Evolutionary conservation across 2,113 vertebrate genomes (phyloP), one percentile per base, ranked within the genome.

Genomic region (Melospiza georgiana): DNA sequence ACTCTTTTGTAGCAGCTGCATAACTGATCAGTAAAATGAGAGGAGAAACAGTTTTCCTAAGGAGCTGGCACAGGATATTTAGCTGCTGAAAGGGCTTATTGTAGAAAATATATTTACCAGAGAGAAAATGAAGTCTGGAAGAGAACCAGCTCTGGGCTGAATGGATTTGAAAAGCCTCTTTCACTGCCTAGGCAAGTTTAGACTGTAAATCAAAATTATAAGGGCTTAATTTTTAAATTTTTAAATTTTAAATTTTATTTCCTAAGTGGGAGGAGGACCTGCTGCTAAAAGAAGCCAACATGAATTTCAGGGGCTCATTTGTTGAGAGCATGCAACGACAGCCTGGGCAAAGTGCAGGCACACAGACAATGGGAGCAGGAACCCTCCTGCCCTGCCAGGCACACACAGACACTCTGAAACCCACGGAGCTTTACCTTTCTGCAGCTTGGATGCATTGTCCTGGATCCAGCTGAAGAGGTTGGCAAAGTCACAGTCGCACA

Each of bases 401-500:
- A 87, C 76, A 37, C 6, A 87, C n/a, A 80, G 41, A 76, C 21
- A 57, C 13, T 5, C 68, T 9, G 69, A 3, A 3, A 88, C 46
- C 11, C 91, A 51, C 25, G 1, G 17, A 84, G 94, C 59, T 85
- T 98, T 98, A 99, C 99, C 99, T 94, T 98, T 99, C 89, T 98
- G 98, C 82, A 99, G 98, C 98, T 99, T 99, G 85, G 99, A 98
- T 30, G 96, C 98, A 95, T 99, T 99, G 95, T 99, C 98, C 96
- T 98, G 98, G 66, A 99, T 98, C 99, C 99, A 99, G 77, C 97
- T 91, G 96, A 99, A 99, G 62, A 99, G 98, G 85, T 98, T 99
- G 97, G 99, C 98, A 96, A 99, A 99, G 96, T 99, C 98, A 94
- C 99, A 99, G 96, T 99, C 99, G 81, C 99, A 99, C 21, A 99